Evolutionary conservation across 2,888 invertebrate species (phyloP), one percentile per base, ranked within the genome.

Genomic region (Chrysomela aeneicollis): DNA sequence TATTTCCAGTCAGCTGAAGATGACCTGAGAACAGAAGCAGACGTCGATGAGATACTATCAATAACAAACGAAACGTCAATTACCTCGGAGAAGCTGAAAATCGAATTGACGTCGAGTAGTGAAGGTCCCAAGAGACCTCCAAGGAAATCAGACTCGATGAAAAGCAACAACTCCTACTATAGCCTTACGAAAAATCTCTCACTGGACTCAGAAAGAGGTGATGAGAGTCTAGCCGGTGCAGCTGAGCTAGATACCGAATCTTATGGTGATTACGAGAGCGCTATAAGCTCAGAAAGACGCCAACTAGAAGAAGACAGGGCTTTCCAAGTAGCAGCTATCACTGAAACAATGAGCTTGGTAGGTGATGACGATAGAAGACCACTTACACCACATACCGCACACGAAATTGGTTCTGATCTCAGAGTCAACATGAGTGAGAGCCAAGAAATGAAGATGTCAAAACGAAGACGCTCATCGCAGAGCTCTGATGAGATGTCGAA

Each of bases 21-120:
- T 76, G 94, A 94, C 78, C 84, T 92, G 66, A 86, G 93, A 59
- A 95, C 95, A 0, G 94, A 95, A 83, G 93, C 93, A 0, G 94
- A 93, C 71, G 84, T 95, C 67, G 94, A 94, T 78, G 94, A 94
- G 74, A 78, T 82, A 46, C 89, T 93, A 65, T 94, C 94, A 0
- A 90, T 93, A 61, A 88, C 89, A 46, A 93, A 94, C 76, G 92
- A 93, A 76, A 88, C 88, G 1, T 78, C 81, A 3, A 87, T 87
- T 59, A 80, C 82, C 6, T 84, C 83, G 8, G 87, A 89, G 74
- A 87, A 85, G 80, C 82, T 82, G 73, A 87, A 85, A 78, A 84
- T 73, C 76, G 82, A 80, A 76, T 79, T 66, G 71, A 81, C 77
- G 51, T 82, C 83, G 5, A 82, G 86, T 65, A 87, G 88, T n/a